phyloP scores from a whole-genome alignment of 2,888 invertebrate species.

The Polyommatus icarus region DNA sequence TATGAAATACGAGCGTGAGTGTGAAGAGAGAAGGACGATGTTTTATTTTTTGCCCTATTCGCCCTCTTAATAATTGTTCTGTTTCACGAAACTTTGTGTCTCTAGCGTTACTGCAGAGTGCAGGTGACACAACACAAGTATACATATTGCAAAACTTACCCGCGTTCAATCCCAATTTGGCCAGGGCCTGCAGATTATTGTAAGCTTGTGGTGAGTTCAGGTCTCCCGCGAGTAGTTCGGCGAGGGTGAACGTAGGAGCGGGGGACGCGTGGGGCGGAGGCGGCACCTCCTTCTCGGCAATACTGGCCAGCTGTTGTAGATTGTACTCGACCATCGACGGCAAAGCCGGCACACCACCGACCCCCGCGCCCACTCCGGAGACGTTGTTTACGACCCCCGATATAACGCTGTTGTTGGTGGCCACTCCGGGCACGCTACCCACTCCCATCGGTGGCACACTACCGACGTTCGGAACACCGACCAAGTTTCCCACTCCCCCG shows the following conservation, averaged over 20 bases:
- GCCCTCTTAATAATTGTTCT: too few species aligned
- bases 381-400: constrained; percentile 63
- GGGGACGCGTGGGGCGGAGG: constrained; percentile 79
- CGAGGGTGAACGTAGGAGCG: constrained; percentile 86
- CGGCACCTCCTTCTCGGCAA: constrained; percentile 85
- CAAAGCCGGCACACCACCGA: constrained; percentile 62
- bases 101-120: too few species aligned
- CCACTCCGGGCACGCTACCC: constrained; percentile 58
- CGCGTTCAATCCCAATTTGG: constrained; percentile 89
- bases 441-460: constrained; percentile 53
- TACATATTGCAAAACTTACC: constrained; percentile 65
- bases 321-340: constrained; percentile 93
- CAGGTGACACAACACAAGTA: neutral
- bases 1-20: too few species aligned
- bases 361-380: constrained; percentile 55
- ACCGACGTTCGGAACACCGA: constrained; percentile 50
- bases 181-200: constrained; percentile 93
- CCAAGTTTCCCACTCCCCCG: constrained; percentile 48
- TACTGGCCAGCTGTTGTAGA: constrained; percentile 89
- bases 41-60: too few species aligned
- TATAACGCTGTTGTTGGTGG: constrained; percentile 48
- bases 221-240: constrained; percentile 88
- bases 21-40: too few species aligned
- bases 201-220: constrained; percentile 87
- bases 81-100: too few species aligned